Evolutionary conservation across 2,888 invertebrate species (phyloP).

Genomic region (Agriopis marginaria): DNA sequence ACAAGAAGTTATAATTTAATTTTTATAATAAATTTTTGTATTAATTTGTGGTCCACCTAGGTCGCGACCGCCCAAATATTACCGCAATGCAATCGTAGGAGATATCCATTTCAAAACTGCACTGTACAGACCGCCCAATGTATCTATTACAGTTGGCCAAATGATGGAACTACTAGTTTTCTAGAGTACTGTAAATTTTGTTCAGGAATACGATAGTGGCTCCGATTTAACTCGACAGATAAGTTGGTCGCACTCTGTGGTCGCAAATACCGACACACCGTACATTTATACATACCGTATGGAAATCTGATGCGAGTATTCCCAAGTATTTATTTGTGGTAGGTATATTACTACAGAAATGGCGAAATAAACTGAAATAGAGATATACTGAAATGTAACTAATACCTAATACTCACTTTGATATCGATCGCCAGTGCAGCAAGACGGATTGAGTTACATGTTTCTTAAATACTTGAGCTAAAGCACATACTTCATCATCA

Average conservation of each 20-base stretch:
- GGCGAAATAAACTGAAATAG: slow-evolving; percentile 32
- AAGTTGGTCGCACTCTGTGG: neutral
- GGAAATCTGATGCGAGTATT: slow-evolving; percentile 37
- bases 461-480: slow-evolving; percentile 2
- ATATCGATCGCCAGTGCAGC: slow-evolving; percentile 56
- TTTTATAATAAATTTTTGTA: too few relatives aligned
- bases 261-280: neutral
- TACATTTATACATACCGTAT: slow-evolving; percentile 28
- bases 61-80: too few relatives aligned
- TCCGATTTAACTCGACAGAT: neutral
- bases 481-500: too few relatives aligned
- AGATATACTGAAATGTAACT: slow-evolving; percentile 34
- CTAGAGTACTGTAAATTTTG: neutral
- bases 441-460: slow-evolving; percentile 42
- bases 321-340: slow-evolving; percentile 23
- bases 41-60: too few relatives aligned
- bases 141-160: neutral
- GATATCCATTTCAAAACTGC: slow-evolving; percentile 37
- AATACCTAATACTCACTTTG: slow-evolving; percentile 30
- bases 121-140: neutral
- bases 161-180: neutral
- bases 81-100: slow-evolving; percentile 22
- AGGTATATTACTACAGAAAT: slow-evolving; percentile 26
- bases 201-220: neutral
- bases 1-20: too few relatives aligned